Percentiles rank a stretch among this genome's conserved stretches.
These are phyloP conservation scores for Delichon dasypus DNA, from an alignment of 2,797 vertebrate species.

Conservation along the genomic window DNA sequence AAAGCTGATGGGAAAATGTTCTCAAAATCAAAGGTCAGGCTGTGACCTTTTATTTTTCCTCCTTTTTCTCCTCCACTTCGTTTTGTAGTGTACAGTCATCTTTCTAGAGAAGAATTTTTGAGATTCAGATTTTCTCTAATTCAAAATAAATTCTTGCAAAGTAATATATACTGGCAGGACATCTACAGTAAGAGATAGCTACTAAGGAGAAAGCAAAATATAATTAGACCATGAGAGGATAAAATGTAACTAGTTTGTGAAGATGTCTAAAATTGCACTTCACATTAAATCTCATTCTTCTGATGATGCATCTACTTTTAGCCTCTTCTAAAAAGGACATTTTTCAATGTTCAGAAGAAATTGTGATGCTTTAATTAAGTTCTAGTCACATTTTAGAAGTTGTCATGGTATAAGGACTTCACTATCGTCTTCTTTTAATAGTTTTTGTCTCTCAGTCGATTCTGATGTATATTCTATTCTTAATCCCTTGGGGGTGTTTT, in stretches of 20 bases:
- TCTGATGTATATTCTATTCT: background rate
- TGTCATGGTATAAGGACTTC: background rate
- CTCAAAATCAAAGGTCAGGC: conserved; percentile 3
- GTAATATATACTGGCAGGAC: background rate
- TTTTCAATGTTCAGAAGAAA: background rate
- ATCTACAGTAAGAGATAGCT: background rate
- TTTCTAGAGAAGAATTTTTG: background rate
- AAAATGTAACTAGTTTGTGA: background rate
- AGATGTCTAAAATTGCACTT: background rate
- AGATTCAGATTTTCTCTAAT: background rate
- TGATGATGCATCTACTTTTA: background rate
- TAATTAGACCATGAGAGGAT: background rate
- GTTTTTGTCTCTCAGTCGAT: background rate
- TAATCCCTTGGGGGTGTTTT: rapidly evolving
- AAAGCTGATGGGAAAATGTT: conserved; percentile 3
- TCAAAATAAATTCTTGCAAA: background rate
- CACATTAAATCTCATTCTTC: background rate
- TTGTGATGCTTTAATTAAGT: background rate
- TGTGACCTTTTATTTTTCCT: background rate
- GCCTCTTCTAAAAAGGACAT: background rate
- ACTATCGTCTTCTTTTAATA: background rate
- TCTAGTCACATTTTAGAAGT: background rate
- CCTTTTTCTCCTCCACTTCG: background rate
- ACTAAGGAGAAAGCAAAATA: background rate
- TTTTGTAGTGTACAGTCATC: background rate